phyloP scores from a whole-genome alignment of 2,888 invertebrate species.

The Eugnorisma glareosa region DNA sequence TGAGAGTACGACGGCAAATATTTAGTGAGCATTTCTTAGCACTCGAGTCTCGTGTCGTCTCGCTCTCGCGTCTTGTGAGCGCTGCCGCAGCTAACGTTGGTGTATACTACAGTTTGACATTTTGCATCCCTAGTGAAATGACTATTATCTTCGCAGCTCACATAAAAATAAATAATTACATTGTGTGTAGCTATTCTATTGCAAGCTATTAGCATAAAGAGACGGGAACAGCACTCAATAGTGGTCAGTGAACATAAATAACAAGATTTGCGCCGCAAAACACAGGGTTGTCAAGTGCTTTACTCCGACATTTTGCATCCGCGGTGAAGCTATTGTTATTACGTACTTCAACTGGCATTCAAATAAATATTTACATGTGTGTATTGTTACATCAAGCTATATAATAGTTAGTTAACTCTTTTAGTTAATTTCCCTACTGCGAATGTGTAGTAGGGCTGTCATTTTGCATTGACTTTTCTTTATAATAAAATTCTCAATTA shows the following conservation, averaged over 20 bases:
- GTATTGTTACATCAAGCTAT: background rate
- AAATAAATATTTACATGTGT: constrained; percentile 14
- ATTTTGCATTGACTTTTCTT: background rate
- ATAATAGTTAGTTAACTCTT: background rate
- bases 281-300: constrained; percentile 43
- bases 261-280: constrained; percentile 46
- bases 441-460: background rate
- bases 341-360: background rate
- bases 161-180: constrained; percentile 56
- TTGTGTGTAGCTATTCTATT: constrained; percentile 45
- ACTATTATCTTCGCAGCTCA: background rate
- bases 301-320: background rate
- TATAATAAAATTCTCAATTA: background rate
- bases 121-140: background rate
- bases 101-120: background rate
- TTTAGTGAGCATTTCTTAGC: background rate
- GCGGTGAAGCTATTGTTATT: background rate
- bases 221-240: constrained; percentile 59
- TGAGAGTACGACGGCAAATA: constrained; percentile 2
- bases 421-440: background rate
- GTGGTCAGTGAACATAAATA: constrained; percentile 60
- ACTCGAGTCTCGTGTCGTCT: background rate
- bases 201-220: constrained; percentile 60
- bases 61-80: background rate
- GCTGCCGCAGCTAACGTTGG: background rate